Percentiles rank a stretch among this genome's conserved stretches.
phyloP scores from a whole-genome alignment of 2,113 vertebrate species.

The Gallinago paraguaiae region DNA sequence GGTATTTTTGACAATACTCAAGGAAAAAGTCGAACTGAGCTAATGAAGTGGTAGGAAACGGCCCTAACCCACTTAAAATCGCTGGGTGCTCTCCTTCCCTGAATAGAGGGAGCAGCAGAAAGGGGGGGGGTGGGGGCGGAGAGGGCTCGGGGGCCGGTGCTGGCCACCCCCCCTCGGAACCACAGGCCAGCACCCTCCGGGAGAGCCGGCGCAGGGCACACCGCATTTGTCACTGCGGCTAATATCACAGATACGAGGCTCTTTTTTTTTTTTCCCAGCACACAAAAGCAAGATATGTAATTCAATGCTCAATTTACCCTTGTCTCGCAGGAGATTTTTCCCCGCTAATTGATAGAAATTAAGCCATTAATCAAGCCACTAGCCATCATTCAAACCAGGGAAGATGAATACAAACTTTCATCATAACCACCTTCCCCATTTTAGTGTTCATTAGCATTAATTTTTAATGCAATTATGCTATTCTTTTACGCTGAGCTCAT shows the following conservation, averaged over 20 bases:
- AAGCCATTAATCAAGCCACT: conserved; percentile 99
- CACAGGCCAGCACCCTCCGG: conserved; percentile 63
- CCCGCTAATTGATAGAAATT: conserved; percentile 99
- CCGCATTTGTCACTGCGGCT: conserved; percentile 76
- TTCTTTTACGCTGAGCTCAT: conserved; percentile 99
- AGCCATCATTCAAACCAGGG: conserved; percentile 97
- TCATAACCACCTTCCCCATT: conserved; percentile 99
- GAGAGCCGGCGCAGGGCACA: conserved; percentile 66
- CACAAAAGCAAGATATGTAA: conserved; percentile 91
- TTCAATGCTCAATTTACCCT: conserved; percentile 98
- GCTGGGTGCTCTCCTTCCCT: not conserved
- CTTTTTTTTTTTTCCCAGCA: conserved; percentile 69
- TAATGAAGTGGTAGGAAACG: not conserved
- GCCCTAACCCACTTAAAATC: not conserved
- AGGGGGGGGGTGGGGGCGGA: not conserved
- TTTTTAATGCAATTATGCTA: conserved; percentile 99
- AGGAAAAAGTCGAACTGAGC: not conserved
- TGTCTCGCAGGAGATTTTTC: conserved; percentile 93
- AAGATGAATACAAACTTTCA: conserved; percentile 99
- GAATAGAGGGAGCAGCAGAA: not conserved
- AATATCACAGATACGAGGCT: conserved; percentile 68
- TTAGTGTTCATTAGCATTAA: conserved; percentile 99
- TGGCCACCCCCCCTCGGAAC: not conserved
- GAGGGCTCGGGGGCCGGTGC: not conserved
- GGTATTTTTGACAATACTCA: not conserved